Base-by-base conservation (phyloP, 2,113 vertebrate species). In the Ameiurus melas region DNA sequence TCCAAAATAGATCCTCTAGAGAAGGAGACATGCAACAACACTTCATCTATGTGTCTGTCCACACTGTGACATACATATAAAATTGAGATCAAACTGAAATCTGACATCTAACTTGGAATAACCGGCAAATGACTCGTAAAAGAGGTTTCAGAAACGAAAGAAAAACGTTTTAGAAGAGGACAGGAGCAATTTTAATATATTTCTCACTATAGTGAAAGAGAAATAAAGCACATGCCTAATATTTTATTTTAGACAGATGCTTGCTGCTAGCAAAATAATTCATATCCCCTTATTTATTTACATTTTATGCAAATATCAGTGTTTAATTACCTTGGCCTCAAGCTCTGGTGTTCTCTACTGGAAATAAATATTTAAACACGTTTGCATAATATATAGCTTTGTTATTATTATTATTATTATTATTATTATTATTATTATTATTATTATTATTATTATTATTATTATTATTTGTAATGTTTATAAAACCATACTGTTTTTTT, bases 1-100 rank as follows among this genome's bases (percentile, higher is more conserved):
- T 73, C 64, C 77, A 64, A 86, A 86, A 55, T 62, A 89, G 53
- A 88, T 83, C 79, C 64, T 83, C 86, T 87, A 83, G 36, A 68
- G 71, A 71, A 86, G 85, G 70, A 84, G 87, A 90, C 79, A 71
- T 68, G 62, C 84, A 84, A 17, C 58, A 62, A 6, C 36, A 81
- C 66, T 70, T 33, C 17, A 58, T 30, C 2, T 19, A 25, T 51
- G 55, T 36, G 82, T 47, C 36, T 27, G 39, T 77, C 22, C 14
- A 73, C 33, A 19, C 20, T 30, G 62, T 30, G 55, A 77, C 25
- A 13, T 58, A 62, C 36, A 30, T 33, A 43, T 5, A 14, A 4
- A 71, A 84, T 7, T 43, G 20, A 85, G 68, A 60, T 39, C 10
- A 3, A 71, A 27, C 22, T 25, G 9, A 77, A 27, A 27, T 51